Percentiles rank a stretch among this genome's conserved stretches.
These are phyloP conservation scores for Microcebus murinus DNA, from an alignment of 2,113 vertebrate species.

Conservation along the genomic window DNA sequence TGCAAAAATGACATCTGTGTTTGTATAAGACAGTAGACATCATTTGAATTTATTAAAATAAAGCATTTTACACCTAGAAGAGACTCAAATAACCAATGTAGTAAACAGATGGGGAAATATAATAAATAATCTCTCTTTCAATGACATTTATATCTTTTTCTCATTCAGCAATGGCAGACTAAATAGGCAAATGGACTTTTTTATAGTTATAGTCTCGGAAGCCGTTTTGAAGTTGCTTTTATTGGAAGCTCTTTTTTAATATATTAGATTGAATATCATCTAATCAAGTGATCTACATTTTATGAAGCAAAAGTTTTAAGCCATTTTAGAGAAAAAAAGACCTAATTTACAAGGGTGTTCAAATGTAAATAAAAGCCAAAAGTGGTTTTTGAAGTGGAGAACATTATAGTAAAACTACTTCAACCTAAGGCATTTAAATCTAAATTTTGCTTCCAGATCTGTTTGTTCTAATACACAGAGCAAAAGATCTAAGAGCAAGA, in stretches of 20 bases:
- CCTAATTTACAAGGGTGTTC: slow-evolving; percentile 49
- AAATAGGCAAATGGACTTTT: slow-evolving; percentile 75
- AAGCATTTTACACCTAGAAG: slow-evolving; percentile 80
- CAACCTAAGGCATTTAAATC: slow-evolving; percentile 38
- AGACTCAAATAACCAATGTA: slow-evolving; percentile 78
- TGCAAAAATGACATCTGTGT: slow-evolving; percentile 76
- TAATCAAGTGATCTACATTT: slow-evolving; percentile 37
- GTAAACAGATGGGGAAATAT: slow-evolving; percentile 82
- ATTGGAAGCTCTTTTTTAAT: slow-evolving; percentile 50
- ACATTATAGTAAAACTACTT: slow-evolving; percentile 56
- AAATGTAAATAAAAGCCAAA: slow-evolving; percentile 62
- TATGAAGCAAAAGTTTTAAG: slow-evolving; percentile 64
- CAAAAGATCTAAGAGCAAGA: slow-evolving; percentile 27
- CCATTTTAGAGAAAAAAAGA: slow-evolving; percentile 56
- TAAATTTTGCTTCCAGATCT: slow-evolving; percentile 45
- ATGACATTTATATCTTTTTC: slow-evolving; percentile 79
- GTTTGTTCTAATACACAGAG: slow-evolving; percentile 33
- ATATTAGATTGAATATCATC: slow-evolving; percentile 46
- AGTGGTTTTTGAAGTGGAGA: neutral
- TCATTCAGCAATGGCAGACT: slow-evolving; percentile 70
- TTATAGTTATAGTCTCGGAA: slow-evolving; percentile 66
- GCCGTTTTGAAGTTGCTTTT: slow-evolving; percentile 51
- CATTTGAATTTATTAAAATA: slow-evolving; percentile 82
- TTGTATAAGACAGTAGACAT: slow-evolving; percentile 75
- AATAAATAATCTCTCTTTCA: slow-evolving; percentile 84